Evolutionary conservation across 1,140 invertebrate genomes (phyloP), one percentile per base, ranked within the genome.

Genomic region (Drosophila eugracilis): DNA sequence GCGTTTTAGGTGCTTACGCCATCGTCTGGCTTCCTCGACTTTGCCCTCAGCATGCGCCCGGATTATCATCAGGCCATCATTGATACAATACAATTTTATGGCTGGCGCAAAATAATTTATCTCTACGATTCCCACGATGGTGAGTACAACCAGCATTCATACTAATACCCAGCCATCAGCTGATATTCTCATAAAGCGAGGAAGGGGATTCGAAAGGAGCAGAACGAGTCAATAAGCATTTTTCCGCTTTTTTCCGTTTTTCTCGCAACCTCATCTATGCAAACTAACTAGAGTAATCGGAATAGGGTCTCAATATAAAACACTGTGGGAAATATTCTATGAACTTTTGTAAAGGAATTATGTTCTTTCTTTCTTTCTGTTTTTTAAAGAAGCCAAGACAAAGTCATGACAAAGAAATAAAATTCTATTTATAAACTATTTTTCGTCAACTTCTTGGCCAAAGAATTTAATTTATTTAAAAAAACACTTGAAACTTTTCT

Each of bases 91-190:
- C 93, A 95, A 67, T 95, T 97, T 92, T 98, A 98, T 91, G 95
- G 95, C 41, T 99, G 98, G 97, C 95, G 95, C 74, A 96, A 96
- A 90, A 96, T 99, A 81, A 97, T 98, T 90, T 99, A 98, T 93
- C 93, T 99, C 58, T 99, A 98, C 91, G 97, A 98, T 92, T 98
- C 97, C 5, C 96, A 98, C 90, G 97, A 98, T 92, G 97, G 98
- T 98, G 93, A 95, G 96, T 95, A 89, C 28, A 44, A 47, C 49
- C 49, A 37, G 39, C 45, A 54, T 62, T 42, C 48, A 60, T 73
- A 67, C 36, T 30, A 52, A 54, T 28, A 50, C 42, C 44, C 17
- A 19, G 12, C 36, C 24, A 19, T 14, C 10, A 22, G 12, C 6
- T n/a, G 37, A 24, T 24, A 17, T 10, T 12, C 12, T 12, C 30